Base-by-base conservation (phyloP, 2,797 vertebrate genomes). In the Eleutherodactylus coqui region DNA sequence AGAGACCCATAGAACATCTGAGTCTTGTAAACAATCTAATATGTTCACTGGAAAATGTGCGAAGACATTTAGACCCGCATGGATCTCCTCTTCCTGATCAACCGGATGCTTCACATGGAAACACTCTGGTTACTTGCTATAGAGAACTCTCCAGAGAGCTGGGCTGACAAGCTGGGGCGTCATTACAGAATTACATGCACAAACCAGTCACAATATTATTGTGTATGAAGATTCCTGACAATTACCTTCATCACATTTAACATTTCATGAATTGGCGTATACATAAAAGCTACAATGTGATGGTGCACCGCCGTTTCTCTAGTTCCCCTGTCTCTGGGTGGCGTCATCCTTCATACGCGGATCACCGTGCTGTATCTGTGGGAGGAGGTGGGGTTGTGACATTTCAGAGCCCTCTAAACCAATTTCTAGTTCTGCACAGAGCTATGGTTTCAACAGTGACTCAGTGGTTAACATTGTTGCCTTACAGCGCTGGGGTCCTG, bases 101-200 rank as follows among this genome's bases (percentile, higher is more conserved):
- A 77, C 84, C 53, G 81, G 84, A 85, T 80, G 77, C 84, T 85
- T 75, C 51, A 49, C 84, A 80, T 80, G 77, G 84, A 80, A 85
- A 85, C 84, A 60, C 53, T 73, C 67, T 73, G 64, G 77, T 32
- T 85, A 80, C 73, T 32, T 53, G 27, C 51, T 85, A 36, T 60
- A 14, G 36, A 27, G 60, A 73, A 72, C n/a, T 80, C 77, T 80
- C 84, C 21, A 6, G 77, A 85, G 77, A 73, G 29, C 24, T 73
- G n/a, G 69, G 41, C 34, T 29, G 17, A 70, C 45, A 72, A 60
- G 11, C n/a, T 60, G 21, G 41, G 51, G 43, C 34, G 53, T 55
- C 60, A 41, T 85, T 77, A 60, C 55, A 17, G 43, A 53, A 70
- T 58, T 24, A 60, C 51, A 73, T 38, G 80, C n/a, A 79, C 49